phyloP scores from a whole-genome alignment of 1,140 invertebrate species.

The Helicorthomorpha holstii region DNA sequence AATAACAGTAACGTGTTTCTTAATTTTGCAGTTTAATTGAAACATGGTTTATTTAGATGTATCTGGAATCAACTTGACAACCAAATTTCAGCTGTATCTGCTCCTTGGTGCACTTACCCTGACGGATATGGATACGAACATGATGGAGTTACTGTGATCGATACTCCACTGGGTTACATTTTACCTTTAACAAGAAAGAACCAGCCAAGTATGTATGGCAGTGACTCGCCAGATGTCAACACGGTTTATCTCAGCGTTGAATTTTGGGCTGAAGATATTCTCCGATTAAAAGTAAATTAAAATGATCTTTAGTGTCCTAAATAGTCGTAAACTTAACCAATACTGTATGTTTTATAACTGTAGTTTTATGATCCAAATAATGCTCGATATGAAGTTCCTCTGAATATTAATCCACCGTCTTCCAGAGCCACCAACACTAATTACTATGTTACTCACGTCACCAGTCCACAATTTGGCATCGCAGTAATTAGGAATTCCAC shows the following conservation, averaged over 20 bases:
- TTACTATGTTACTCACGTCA: constrained; percentile 18
- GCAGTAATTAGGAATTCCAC: constrained; percentile 19
- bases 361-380: constrained; percentile 16
- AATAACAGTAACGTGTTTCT: not conserved
- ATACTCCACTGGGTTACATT: constrained; percentile 7
- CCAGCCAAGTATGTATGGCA: constrained; percentile 7
- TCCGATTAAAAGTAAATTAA: constrained; percentile 11
- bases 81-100: not conserved
- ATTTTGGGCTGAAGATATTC: constrained; percentile 6
- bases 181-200: constrained; percentile 4
- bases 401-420: constrained; percentile 11
- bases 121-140: constrained; percentile 11
- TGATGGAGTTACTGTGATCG: not conserved
- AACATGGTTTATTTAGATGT: not conserved
- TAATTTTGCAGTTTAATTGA: not conserved
- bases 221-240: constrained; percentile 7
- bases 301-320: too few species aligned
- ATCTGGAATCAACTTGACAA: not conserved
- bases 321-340: too few species aligned
- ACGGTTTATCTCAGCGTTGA: constrained; percentile 8
- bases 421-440: constrained; percentile 3
- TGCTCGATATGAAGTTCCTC: constrained; percentile 21
- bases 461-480: constrained; percentile 20
- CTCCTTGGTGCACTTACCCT: constrained; percentile 11
- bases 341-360: not conserved